Conservation (phyloP, 2,113 vertebrate species). For the Hypocryptadius cinnamomeus region DNA sequence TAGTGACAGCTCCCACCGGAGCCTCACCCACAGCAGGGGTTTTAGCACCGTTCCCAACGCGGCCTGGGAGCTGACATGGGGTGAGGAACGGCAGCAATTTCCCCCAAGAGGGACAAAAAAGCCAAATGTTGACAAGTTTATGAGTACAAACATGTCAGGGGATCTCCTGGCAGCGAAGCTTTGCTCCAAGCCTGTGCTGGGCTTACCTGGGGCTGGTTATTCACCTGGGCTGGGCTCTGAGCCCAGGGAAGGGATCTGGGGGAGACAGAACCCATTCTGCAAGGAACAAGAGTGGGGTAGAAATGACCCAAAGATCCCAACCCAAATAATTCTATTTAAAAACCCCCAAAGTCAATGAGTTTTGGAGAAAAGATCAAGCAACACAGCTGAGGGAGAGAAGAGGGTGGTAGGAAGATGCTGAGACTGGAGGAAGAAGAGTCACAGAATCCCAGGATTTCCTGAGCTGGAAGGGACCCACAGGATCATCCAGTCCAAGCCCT, state of each 20-base stretch:
- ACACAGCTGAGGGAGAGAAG: background rate
- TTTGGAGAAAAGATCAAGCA: background rate
- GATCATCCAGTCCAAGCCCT: background rate
- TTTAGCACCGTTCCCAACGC: background rate
- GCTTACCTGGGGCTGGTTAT: background rate
- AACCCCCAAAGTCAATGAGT: accelerated
- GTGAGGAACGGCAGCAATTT: background rate
- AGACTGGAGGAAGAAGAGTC: background rate
- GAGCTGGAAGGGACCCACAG: background rate
- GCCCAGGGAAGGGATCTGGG: accelerated
- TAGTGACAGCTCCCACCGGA: background rate
- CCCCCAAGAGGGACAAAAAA: background rate
- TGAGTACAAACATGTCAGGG: background rate
- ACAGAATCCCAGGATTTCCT: background rate
- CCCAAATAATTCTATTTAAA: background rate
- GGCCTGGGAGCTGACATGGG: background rate
- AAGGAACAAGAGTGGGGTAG: background rate
- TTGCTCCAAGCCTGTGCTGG: background rate
- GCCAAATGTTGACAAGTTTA: background rate
- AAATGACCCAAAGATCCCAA: background rate
- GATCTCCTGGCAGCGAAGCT: background rate
- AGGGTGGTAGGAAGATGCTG: background rate
- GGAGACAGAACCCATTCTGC: background rate
- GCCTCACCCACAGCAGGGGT: background rate
- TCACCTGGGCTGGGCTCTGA: background rate